Base-by-base conservation (phyloP, 2,113 vertebrate genomes). In the Chamaetylas fuelleborni region DNA sequence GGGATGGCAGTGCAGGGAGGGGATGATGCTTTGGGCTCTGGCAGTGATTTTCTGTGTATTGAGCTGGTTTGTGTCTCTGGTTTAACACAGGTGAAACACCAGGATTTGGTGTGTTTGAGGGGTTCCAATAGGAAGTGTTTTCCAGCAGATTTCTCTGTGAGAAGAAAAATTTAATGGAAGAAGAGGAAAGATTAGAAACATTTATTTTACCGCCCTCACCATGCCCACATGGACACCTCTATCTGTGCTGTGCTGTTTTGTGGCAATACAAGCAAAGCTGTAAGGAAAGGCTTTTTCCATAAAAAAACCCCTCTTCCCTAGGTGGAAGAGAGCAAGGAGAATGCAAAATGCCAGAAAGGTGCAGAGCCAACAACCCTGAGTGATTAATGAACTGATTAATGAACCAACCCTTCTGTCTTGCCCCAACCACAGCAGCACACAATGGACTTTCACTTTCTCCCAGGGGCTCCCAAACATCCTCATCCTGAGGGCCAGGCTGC, bases 391-490 rank as follows among this genome's bases (percentile, higher is more conserved):
- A 72, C 45, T 36, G 54, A 50, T 79, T n/a, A 57, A 38, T 17
- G 40, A 93, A 65, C 45, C 69, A 81, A 34, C 60, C 57, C 61
- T 3, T 53, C 38, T 24, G 45, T 47, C 45, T 77, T 72, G 9
- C 34, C 73, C 29, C 64, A 83, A 58, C 58, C 92, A 69, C 80
- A 94, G 88, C 47, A 71, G 25, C 22, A 2, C 90, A 88, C 53
- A 33, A 16, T 14, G 79, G 34, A 61, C 50, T 93, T 94, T 90
- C 92, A 97, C 85, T 93, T 88, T 93, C 88, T 88, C 73, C 76
- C 50, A 58, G 19, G 57, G 40, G 48, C 58, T 79, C 86, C 58
- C 65, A 47, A 62, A 60, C 60, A 65, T 56, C 91, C 72, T 56
- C 48, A 34, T 24, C 40, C 45, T 45, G 54, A 65, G 78, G 70